Percentiles rank a stretch among this genome's conserved stretches.
These are phyloP conservation scores for Cephalotes varians DNA, from an alignment of 2,888 invertebrate species.

Conservation along the genomic window DNA sequence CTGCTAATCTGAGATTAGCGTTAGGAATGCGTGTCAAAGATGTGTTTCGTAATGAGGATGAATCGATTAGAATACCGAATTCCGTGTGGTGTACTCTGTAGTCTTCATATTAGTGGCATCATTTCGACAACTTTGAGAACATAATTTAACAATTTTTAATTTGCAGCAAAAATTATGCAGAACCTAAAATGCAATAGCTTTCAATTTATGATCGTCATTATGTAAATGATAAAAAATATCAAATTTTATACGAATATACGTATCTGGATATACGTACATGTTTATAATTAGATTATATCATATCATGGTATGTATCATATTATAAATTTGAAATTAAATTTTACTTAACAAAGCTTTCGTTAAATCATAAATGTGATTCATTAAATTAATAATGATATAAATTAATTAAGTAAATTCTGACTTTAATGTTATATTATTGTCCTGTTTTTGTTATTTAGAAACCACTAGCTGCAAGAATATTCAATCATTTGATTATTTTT, in stretches of 20 bases:
- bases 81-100: constrained; percentile 11
- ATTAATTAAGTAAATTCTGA: neutral
- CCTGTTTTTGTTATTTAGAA: neutral
- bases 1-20: constrained; percentile 31
- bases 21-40: constrained; percentile 34
- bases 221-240: neutral
- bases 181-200: neutral
- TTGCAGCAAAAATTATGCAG: neutral
- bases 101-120: no score
- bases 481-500: neutral
- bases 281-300: neutral
- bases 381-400: neutral
- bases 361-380: neutral
- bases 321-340: constrained; percentile 7
- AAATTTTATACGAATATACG: neutral
- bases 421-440: neutral
- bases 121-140: neutral
- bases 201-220: neutral
- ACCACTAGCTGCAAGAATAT: neutral
- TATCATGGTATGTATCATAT: neutral
- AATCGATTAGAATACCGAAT: constrained; percentile 14
- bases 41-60: constrained; percentile 12
- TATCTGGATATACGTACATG: no score
- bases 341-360: neutral
- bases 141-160: neutral